These are phyloP conservation scores for Montifringilla adamsi DNA, from an alignment of 2,113 vertebrate genomes.

Conservation along the genomic window DNA sequence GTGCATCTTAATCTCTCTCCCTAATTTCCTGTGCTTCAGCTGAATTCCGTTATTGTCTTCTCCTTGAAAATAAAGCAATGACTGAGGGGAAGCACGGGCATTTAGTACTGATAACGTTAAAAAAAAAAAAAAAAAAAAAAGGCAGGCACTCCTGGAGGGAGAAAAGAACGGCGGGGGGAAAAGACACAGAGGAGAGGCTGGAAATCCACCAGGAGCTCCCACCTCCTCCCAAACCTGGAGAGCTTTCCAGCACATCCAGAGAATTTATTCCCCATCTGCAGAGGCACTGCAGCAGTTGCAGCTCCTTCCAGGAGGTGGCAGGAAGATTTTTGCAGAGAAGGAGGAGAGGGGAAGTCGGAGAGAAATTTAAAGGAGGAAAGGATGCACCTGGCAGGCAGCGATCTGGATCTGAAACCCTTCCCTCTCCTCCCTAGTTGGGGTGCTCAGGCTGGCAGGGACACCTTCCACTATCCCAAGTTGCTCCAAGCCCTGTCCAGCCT, in stretches of 20 bases:
- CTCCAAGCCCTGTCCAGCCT: rapidly evolving
- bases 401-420: not conserved
- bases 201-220: not conserved
- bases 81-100: not conserved
- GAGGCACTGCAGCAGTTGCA: conserved; percentile 10
- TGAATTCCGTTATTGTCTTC: not conserved
- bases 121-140: not conserved
- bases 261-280: not conserved
- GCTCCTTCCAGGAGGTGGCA: conserved; percentile 53
- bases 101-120: not conserved
- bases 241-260: not conserved
- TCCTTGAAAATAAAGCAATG: not conserved
- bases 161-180: not conserved
- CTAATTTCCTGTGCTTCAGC: not conserved
- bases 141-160: not conserved
- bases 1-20: not conserved
- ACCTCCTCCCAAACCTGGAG: not conserved
- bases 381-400: not conserved
- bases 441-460: not conserved
- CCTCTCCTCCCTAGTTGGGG: not conserved
- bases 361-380: not conserved
- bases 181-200: not conserved
- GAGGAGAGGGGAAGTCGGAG: not conserved
- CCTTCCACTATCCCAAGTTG: rapidly evolving
- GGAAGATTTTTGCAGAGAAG: not conserved